Conservation (phyloP, 2,113 vertebrate species). For the Ammospiza nelsoni region DNA sequence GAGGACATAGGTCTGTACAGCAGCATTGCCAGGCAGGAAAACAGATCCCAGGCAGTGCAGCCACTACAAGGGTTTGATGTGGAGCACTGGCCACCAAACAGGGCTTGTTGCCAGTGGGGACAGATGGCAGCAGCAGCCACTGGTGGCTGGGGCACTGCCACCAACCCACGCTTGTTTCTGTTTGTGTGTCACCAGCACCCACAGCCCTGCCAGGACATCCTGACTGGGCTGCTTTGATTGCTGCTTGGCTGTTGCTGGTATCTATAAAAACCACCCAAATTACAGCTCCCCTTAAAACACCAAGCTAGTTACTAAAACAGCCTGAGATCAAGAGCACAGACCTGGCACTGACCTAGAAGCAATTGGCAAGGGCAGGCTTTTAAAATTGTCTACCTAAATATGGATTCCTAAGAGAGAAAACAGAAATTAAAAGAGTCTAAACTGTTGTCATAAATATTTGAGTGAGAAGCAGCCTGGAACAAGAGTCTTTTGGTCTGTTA, state of each 20-base stretch:
- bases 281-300: slow-evolving; percentile 37
- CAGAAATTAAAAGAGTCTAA: slow-evolving; percentile 25
- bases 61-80: neutral
- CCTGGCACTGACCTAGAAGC: slow-evolving; percentile 24
- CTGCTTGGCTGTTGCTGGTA: neutral
- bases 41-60: fast-evolving
- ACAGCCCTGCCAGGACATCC: neutral
- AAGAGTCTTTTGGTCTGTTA: slow-evolving; percentile 9
- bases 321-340: neutral
- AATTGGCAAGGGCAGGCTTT: slow-evolving; percentile 4
- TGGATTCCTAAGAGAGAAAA: slow-evolving; percentile 21
- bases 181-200: neutral
- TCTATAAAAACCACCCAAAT: slow-evolving; percentile 49
- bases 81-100: neutral
- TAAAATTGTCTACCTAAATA: slow-evolving; percentile 52
- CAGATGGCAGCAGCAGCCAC: neutral
- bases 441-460: slow-evolving; percentile 26
- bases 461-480: slow-evolving; percentile 29
- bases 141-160: neutral
- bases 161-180: neutral
- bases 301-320: slow-evolving; percentile 9
- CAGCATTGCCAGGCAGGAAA: neutral
- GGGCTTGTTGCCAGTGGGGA: fast-evolving
- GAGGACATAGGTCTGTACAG: neutral
- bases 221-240: slow-evolving; percentile 8